Evolutionary conservation across 2,797 vertebrate species (phyloP), one percentile per base, ranked within the genome.

Genomic region (Poecile montanus): DNA sequence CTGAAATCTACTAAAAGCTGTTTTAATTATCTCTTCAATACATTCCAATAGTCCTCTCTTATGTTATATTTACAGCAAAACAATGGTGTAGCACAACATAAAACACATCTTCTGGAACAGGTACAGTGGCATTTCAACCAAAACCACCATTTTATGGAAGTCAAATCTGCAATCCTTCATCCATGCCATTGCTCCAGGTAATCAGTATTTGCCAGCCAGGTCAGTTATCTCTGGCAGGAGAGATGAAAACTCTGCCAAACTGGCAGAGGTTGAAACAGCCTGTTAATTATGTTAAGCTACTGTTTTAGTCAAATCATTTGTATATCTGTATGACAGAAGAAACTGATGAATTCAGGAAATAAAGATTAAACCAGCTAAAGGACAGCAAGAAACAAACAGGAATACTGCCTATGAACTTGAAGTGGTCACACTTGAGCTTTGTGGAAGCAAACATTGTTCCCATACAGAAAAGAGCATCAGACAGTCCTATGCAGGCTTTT

Each of bases 211-310:
- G 47, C 60, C 77, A 94, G 82, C 19, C 75, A 79, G 74, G 76
- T 86, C 72, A 86, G 71, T 82, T 80, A 57, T n/a, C 47, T 94
- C 90, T 88, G 63, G 66, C 85, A 96, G 77, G 47, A 96, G 79
- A 82, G 36, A 71, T 4, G 32, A 94, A 85, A 91, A 48, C 58
- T 81, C 68, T 67, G 84, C 42, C 76, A 87, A 27, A 74, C 61
- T 32, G 62, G 60, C 32, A 17, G n/a, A 81, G 42, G 44, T 1
- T n/a, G 65, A 90, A 96, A 36, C 10, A 89, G 60, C 44, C 61
- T 85, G 13, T 5, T 87, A 78, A 76, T 34, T 50, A 5, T 11
- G 27, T n/a, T 57, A 81, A 89, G 10, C 17, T 75, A 22, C 44
- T 68, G 61, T 47, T 90, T 40, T 34, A 60, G 50, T 48, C 18